A percentile compares a stretch with the other conserved stretches of the same genome.
Conservation (phyloP, 2,888 invertebrate species). For the Scaeva pyrastri region DNA sequence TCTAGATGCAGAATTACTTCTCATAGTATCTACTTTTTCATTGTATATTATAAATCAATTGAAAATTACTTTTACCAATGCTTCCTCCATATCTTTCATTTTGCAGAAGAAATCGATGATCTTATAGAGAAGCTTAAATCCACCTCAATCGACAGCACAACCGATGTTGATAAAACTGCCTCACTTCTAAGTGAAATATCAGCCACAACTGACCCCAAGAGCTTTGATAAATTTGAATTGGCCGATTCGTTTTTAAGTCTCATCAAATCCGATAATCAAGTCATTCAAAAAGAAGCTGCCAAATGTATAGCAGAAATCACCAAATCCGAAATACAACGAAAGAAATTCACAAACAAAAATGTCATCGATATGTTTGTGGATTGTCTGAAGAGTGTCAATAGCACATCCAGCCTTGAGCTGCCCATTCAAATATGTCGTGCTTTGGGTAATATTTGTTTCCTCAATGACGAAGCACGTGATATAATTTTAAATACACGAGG, state of each 20-base stretch:
- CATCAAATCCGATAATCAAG: slow-evolving; percentile 82
- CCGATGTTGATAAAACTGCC: slow-evolving; percentile 77
- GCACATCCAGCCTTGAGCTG: slow-evolving; percentile 84
- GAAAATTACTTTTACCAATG: background rate
- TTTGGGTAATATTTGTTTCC: slow-evolving; percentile 94
- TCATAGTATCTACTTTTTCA: too few species aligned
- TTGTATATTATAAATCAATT: too few species aligned
- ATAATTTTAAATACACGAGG: slow-evolving; percentile 85
- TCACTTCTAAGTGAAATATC: slow-evolving; percentile 81
- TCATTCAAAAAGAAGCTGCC: slow-evolving; percentile 86
- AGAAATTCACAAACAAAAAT: slow-evolving; percentile 87
- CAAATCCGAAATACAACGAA: slow-evolving; percentile 90
- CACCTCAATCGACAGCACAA: slow-evolving; percentile 79
- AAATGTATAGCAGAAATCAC: slow-evolving; percentile 92
- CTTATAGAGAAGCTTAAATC: slow-evolving; percentile 82
- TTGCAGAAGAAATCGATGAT: slow-evolving; percentile 82
- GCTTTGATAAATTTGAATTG: slow-evolving; percentile 82
- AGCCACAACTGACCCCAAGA: slow-evolving; percentile 82
- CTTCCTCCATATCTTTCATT: background rate
- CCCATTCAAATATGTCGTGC: slow-evolving; percentile 92
- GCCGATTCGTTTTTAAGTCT: slow-evolving; percentile 81
- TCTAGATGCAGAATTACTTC: too few species aligned
- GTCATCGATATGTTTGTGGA: slow-evolving; percentile 86
- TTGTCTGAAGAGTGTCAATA: slow-evolving; percentile 83
- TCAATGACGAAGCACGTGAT: slow-evolving; percentile 89